Evolutionary conservation across 2,888 invertebrate species (phyloP), one percentile per base, ranked within the genome.

Genomic region (Lepidochitona cinerea): DNA sequence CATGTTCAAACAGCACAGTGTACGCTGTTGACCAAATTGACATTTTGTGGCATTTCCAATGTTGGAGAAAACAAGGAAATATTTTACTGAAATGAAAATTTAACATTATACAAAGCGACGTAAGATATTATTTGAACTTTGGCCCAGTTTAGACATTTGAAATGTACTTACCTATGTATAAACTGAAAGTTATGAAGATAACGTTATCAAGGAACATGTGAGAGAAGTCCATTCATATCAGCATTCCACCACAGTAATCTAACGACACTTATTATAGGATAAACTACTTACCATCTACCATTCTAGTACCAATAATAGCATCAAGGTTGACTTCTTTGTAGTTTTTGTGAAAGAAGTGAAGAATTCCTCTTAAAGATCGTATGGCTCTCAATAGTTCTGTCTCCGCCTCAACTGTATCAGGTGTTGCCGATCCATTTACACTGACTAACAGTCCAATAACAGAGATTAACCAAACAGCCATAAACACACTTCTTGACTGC

Each of bases 271-370:
- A n/a, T n/a, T n/a, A n/a, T n/a, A n/a, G n/a, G n/a, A 12, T 41
- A 41, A 18, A 59, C 14, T 29, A 53, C 82, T 82, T 78, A 89
- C 89, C 88, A 77, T 88, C 88, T 0, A 87, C 86, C 1, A 88
- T 84, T 36, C 89, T 72, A 5, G 87, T 88, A 18, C 89, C 89
- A 52, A 89, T 87, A 23, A 88, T 77, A 18, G 85, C 86, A 72
- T 89, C 89, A 49, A 89, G 80, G 75, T 88, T 89, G 35, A 89
- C 80, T 66, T 81, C 73, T 72, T 73, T 71, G 41, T 84, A 78
- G 65, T 87, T 82, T 33, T 76, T 73, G 35, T 76, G 75, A 68
- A 88, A 86, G 80, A 85, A 89, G 37, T 75, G 72, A 66, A 89
- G 71, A 1, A 83, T 80, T 12, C 67, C 68, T 65, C 79, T 74